A percentile compares a stretch with the other conserved stretches of the same genome.
phyloP scores from a whole-genome alignment of 2,888 invertebrate species.

The Bedellia somnulentella region DNA sequence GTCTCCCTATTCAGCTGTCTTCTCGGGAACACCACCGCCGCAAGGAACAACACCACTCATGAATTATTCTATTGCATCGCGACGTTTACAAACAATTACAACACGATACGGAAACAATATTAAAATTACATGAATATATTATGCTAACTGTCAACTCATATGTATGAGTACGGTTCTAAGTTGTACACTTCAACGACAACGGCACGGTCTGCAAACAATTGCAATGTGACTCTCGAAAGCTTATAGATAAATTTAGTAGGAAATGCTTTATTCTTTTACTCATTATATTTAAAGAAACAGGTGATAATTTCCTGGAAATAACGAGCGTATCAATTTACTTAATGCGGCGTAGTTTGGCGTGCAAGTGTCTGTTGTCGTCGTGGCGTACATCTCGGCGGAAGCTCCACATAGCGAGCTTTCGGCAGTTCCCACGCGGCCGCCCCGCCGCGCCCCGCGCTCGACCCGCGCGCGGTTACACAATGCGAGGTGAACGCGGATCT shows the following conservation, averaged over 20 bases:
- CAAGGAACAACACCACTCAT: constrained; percentile 45
- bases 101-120: constrained; percentile 51
- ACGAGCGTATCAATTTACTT: constrained; percentile 42
- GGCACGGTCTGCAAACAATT: constrained; percentile 1
- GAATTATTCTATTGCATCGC: constrained; percentile 47
- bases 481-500: constrained; percentile 61
- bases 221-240: neutral
- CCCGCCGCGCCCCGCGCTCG: constrained; percentile 20
- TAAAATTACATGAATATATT: too few relatives aligned
- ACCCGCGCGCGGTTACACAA: constrained; percentile 41
- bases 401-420: constrained; percentile 51
- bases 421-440: constrained; percentile 51
- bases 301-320: constrained; percentile 42
- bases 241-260: neutral
- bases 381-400: constrained; percentile 48
- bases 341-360: constrained; percentile 19
- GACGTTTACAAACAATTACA: constrained; percentile 50
- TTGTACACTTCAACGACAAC: too few relatives aligned
- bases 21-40: constrained; percentile 35
- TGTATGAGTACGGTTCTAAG: too few relatives aligned
- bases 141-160: too few relatives aligned
- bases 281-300: too few relatives aligned
- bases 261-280: too few relatives aligned
- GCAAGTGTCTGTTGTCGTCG: constrained; percentile 15
- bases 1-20: constrained; percentile 56